Conservation (phyloP, 2,797 vertebrate species). For the Heliangelus exortis region DNA sequence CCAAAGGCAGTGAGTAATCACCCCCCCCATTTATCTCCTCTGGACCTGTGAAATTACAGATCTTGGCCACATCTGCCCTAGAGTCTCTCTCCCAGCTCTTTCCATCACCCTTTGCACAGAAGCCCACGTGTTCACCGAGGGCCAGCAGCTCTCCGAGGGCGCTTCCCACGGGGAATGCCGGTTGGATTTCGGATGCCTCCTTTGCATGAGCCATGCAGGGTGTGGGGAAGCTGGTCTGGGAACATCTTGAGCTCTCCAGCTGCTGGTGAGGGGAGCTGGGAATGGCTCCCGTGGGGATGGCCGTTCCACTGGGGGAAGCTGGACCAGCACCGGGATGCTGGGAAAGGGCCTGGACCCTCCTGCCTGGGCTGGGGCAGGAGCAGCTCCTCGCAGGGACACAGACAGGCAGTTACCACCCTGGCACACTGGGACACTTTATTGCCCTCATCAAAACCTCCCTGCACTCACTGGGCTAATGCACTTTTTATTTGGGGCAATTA, state of each 20-base stretch:
- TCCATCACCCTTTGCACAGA: neutral
- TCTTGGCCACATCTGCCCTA: rapidly evolving
- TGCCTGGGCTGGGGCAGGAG: rapidly evolving
- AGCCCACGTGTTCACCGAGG: neutral
- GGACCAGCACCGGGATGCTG: neutral
- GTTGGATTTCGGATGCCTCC: neutral
- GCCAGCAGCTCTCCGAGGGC: rapidly evolving
- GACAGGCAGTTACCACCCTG: neutral
- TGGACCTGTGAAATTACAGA: neutral
- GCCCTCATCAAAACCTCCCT: neutral
- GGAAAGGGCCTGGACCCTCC: neutral
- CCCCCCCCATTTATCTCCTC: neutral
- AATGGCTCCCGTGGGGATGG: neutral
- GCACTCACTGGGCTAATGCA: neutral
- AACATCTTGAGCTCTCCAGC: neutral
- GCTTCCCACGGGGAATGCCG: rapidly evolving
- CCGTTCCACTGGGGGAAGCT: rapidly evolving
- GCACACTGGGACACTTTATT: neutral
- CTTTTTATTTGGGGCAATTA: neutral
- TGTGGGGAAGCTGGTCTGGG: neutral
- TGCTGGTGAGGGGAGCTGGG: neutral
- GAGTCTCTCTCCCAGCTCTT: neutral
- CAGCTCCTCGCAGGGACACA: rapidly evolving
- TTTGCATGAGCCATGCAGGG: rapidly evolving
- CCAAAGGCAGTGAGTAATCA: neutral